phyloP scores from a whole-genome alignment of 1,140 invertebrate genomes.

The Saccostrea echinata region DNA sequence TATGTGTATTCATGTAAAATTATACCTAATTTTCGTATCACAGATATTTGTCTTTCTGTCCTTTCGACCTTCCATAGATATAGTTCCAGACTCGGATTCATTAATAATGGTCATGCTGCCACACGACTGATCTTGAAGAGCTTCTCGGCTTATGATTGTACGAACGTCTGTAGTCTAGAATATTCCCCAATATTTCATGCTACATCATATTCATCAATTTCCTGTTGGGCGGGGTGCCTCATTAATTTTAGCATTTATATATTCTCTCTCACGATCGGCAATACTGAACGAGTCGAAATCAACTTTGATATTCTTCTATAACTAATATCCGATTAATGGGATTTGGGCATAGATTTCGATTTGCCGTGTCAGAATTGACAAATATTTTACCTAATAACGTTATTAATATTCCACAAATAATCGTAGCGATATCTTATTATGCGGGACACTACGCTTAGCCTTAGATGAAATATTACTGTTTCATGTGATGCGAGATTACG shows the following conservation, averaged over 20 bases:
- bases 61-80: not conserved
- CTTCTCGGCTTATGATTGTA: conserved; percentile 5
- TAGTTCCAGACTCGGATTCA: not conserved
- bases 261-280: conserved; percentile 15
- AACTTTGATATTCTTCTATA: conserved; percentile 39
- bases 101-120: not conserved
- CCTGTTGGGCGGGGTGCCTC: conserved; percentile 12
- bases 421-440: conserved; percentile 13
- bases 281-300: conserved; percentile 4
- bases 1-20: too few species aligned
- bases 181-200: conserved; percentile 29
- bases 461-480: conserved; percentile 11
- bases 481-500: conserved; percentile 2
- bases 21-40: too few species aligned
- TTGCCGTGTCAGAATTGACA: conserved; percentile 38
- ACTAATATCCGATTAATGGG: conserved; percentile 38
- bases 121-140: not conserved
- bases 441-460: not conserved
- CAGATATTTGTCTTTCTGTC: not conserved
- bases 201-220: conserved; percentile 29
- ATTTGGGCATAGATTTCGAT: conserved; percentile 24
- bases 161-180: conserved; percentile 3
- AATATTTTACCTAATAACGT: conserved; percentile 38
- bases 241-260: conserved; percentile 19
- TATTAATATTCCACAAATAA: conserved; percentile 30